These are phyloP conservation scores for Sphenodon punctatus DNA, from an alignment of 2,797 vertebrate genomes.

Conservation along the genomic window DNA sequence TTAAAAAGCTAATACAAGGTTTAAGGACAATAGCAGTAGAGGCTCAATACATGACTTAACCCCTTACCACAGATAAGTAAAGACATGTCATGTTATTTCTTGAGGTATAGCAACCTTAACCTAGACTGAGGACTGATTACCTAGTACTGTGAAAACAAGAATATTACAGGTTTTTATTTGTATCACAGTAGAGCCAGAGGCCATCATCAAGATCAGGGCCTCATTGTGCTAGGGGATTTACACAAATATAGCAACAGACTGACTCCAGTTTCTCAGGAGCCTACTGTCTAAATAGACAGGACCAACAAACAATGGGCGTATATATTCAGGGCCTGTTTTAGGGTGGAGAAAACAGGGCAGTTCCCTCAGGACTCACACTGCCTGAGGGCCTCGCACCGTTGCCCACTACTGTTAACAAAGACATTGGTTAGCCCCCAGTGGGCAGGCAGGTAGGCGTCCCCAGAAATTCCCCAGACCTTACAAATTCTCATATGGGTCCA, in stretches of 20 bases:
- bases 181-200: background rate
- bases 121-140: background rate
- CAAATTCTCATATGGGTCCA: too few relatives aligned
- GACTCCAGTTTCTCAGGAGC: too few relatives aligned
- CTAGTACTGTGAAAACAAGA: background rate
- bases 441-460: too few relatives aligned
- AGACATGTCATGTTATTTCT: background rate
- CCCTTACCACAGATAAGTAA: fast-evolving
- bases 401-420: too few relatives aligned
- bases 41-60: slow-evolving; percentile 8
- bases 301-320: background rate
- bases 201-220: background rate
- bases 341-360: too few relatives aligned
- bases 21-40: background rate
- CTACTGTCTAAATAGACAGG: background rate
- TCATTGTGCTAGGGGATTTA: background rate
- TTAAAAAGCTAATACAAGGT: background rate
- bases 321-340: too few relatives aligned
- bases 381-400: too few relatives aligned
- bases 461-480: too few relatives aligned
- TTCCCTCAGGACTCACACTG: too few relatives aligned
- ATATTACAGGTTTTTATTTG: background rate
- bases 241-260: background rate
- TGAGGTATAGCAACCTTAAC: background rate
- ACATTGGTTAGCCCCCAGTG: too few relatives aligned